These are phyloP conservation scores for Stenolophus ochropezus DNA, from an alignment of 2,888 invertebrate species.

Conservation along the genomic window DNA sequence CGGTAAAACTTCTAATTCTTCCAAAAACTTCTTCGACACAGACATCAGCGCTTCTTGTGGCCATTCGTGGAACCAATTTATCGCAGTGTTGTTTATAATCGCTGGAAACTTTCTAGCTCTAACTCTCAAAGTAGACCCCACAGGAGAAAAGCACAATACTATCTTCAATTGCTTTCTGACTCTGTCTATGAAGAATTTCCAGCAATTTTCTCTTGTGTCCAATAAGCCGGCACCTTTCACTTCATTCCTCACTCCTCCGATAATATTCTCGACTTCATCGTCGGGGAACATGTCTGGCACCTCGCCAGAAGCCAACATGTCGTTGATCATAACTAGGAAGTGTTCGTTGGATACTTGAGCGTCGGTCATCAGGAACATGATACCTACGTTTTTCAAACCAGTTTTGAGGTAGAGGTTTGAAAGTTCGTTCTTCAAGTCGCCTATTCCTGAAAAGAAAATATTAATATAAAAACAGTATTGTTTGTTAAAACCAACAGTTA, in stretches of 20 bases:
- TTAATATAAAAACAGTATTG: neutral
- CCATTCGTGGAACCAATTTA: slow-evolving; percentile 99
- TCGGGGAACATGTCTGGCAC: slow-evolving; percentile 96
- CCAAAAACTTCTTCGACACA: slow-evolving; percentile 91
- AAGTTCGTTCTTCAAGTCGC: slow-evolving; percentile 91
- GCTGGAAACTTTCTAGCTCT: slow-evolving; percentile 97
- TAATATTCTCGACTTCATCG: slow-evolving; percentile 96
- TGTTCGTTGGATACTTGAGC: slow-evolving; percentile 97
- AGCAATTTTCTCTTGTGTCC: slow-evolving; percentile 96
- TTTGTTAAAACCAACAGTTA: no score
- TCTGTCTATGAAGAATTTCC: slow-evolving; percentile 98
- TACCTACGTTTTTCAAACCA: slow-evolving; percentile 94
- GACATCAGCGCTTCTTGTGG: slow-evolving; percentile 97
- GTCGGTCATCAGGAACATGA: slow-evolving; percentile 97
- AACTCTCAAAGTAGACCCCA: slow-evolving; percentile 93
- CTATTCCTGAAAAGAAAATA: slow-evolving; percentile 71
- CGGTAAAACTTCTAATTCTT: slow-evolving; percentile 85
- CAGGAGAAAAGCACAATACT: slow-evolving; percentile 97
- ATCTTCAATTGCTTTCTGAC: slow-evolving; percentile 92
- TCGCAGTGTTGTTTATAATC: slow-evolving; percentile 94
- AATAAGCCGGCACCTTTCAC: slow-evolving; percentile 88
- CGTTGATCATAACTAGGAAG: slow-evolving; percentile 95
- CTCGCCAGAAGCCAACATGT: slow-evolving; percentile 96
- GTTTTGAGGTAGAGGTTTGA: slow-evolving; percentile 92
- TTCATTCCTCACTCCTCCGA: slow-evolving; percentile 88